Evolutionary conservation across 2,113 vertebrate genomes (phyloP).

Genomic region (mouse (Mus musculus)): DNA sequence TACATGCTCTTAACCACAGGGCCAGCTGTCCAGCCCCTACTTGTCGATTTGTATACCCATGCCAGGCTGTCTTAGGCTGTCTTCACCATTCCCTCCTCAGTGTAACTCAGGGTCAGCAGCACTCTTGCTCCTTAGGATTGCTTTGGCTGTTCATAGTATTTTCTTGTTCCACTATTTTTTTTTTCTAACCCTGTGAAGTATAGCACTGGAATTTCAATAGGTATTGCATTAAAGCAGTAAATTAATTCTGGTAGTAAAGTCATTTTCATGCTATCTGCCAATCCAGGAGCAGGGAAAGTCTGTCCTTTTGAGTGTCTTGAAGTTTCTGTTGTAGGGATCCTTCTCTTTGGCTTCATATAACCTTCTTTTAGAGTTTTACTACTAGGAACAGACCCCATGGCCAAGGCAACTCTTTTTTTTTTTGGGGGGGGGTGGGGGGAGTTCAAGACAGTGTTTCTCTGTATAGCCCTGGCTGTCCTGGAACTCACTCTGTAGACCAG

Average conservation of each 20-base stretch:
- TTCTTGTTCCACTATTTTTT: background rate
- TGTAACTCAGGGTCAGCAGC: no score
- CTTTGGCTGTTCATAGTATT: background rate
- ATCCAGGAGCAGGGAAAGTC: background rate
- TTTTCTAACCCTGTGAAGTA: background rate
- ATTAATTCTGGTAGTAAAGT: background rate
- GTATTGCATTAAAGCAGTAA: background rate
- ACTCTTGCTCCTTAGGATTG: background rate
- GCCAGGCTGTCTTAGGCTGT: no score
- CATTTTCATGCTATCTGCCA: background rate
- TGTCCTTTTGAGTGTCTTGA: background rate
- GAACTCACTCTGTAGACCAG: no score
- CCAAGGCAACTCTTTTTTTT: no score
- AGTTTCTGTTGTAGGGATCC: background rate
- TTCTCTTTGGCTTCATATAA: background rate
- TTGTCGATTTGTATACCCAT: background rate
- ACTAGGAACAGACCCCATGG: no score
- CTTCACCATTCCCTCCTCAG: background rate
- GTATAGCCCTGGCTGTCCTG: no score
- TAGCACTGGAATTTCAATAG: background rate
- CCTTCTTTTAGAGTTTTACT: no score
- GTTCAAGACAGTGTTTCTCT: no score
- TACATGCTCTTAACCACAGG: background rate
- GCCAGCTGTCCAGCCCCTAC: background rate
- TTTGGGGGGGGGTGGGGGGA: no score